Evolutionary conservation across 2,113 vertebrate species (phyloP).

Genomic region (Crotalus helleri): DNA sequence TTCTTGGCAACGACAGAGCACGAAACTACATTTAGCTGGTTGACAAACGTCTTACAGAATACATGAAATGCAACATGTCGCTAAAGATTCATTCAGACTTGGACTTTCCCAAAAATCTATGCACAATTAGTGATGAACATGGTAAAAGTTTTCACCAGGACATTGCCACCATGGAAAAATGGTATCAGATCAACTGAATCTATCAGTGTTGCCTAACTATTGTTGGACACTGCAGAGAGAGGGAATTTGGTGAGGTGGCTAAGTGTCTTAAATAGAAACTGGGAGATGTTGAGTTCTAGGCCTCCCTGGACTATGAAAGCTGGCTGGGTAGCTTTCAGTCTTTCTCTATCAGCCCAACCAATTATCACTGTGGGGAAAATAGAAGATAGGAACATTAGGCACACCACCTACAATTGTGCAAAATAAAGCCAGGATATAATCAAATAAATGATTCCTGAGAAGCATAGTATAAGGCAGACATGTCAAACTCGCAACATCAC

Average conservation of each 20-base stretch:
- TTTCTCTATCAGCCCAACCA: neutral
- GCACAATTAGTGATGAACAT: neutral
- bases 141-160: neutral
- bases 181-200: neutral
- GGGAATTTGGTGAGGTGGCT: neutral
- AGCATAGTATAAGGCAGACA: neutral
- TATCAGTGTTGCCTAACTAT: neutral
- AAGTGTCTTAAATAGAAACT: neutral
- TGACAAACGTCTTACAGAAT: too few species aligned
- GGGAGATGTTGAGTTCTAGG: neutral
- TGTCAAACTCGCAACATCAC: too few species aligned
- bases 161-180: neutral
- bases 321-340: neutral
- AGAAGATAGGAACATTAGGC: neutral
- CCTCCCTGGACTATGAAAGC: neutral
- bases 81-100: too few species aligned
- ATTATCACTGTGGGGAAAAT: neutral
- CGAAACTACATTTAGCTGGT: too few species aligned
- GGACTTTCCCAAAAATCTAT: too few species aligned
- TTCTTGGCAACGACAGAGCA: too few species aligned
- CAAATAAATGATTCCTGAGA: neutral
- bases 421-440: neutral
- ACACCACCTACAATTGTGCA: neutral
- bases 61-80: too few species aligned
- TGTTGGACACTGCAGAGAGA: neutral